These are phyloP conservation scores for Heliconius cydno DNA, from an alignment of 2,888 invertebrate species.

Conservation along the genomic window DNA sequence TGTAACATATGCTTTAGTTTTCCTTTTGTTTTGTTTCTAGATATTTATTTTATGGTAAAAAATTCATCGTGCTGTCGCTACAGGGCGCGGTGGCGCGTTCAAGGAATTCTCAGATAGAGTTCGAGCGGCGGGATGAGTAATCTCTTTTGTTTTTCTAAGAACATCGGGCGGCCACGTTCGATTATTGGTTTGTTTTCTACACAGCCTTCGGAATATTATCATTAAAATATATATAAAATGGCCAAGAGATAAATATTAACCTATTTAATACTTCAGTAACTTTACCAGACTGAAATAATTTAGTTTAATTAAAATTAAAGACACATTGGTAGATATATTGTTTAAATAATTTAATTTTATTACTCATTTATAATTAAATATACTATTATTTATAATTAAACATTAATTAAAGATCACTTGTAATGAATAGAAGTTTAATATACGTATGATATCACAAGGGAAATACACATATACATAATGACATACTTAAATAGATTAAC, in stretches of 20 bases:
- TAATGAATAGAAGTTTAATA: neutral
- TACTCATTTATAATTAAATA: no score
- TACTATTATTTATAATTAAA: neutral
- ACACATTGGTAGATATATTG: neutral
- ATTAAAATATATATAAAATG: slow-evolving; percentile 25
- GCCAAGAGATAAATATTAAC: neutral
- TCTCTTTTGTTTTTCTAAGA: slow-evolving; percentile 82
- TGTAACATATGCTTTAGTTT: slow-evolving; percentile 14
- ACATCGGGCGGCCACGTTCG: slow-evolving; percentile 61
- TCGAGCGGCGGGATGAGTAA: slow-evolving; percentile 80
- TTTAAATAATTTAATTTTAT: neutral
- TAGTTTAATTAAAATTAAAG: neutral
- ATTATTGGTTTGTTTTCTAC: slow-evolving; percentile 72
- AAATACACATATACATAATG: neutral
- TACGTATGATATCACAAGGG: neutral
- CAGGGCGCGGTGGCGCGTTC: slow-evolving; percentile 67
- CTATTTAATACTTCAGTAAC: neutral
- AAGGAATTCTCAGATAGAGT: slow-evolving; percentile 80
- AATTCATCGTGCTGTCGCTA: slow-evolving; percentile 64
- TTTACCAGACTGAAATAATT: neutral
- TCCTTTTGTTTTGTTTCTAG: slow-evolving; percentile 17
- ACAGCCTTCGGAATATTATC: slow-evolving; percentile 38
- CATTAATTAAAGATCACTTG: slow-evolving; percentile 2
- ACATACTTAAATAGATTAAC: slow-evolving; percentile 13
- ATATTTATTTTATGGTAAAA: slow-evolving; percentile 33